phyloP scores from a whole-genome alignment of 1,140 invertebrate species.

The Leptinotarsa texana region DNA sequence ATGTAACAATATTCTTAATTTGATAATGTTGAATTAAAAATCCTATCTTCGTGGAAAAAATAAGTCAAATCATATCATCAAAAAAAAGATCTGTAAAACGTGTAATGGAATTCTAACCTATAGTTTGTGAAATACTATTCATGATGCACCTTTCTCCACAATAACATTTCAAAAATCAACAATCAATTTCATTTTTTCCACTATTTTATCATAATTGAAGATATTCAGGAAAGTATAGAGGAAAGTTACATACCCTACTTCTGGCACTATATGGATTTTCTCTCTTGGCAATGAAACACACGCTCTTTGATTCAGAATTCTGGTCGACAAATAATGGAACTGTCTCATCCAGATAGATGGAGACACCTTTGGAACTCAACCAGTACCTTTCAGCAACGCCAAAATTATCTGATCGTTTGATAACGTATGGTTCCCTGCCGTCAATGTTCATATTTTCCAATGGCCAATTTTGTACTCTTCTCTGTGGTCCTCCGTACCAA shows the following conservation, averaged over 20 bases:
- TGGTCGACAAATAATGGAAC: slow-evolving; percentile 75
- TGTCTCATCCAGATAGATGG: slow-evolving; percentile 65
- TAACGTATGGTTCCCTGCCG: slow-evolving; percentile 58
- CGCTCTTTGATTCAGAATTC: slow-evolving; percentile 61
- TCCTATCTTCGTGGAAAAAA: no score
- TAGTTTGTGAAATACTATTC: no score
- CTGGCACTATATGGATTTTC: slow-evolving; percentile 35
- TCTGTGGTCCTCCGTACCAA: slow-evolving; percentile 35
- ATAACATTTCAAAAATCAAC: no score
- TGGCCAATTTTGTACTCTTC: slow-evolving; percentile 59
- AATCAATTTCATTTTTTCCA: no score
- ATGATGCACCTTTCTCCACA: no score
- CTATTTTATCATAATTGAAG: no score
- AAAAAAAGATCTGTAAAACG: no score
- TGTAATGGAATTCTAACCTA: no score
- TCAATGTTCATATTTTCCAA: slow-evolving; percentile 65
- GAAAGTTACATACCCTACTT: slow-evolving; percentile 22
- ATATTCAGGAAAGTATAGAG: not conserved
- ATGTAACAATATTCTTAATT: no score
- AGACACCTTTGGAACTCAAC: slow-evolving; percentile 71
- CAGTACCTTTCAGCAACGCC: slow-evolving; percentile 76
- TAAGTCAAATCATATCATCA: no score
- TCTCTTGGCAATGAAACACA: slow-evolving; percentile 41
- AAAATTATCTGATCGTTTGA: slow-evolving; percentile 67
- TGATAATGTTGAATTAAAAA: no score